Evolutionary conservation across 2,797 vertebrate species (phyloP).

Genomic region (Threskiornis aethiopicus): DNA sequence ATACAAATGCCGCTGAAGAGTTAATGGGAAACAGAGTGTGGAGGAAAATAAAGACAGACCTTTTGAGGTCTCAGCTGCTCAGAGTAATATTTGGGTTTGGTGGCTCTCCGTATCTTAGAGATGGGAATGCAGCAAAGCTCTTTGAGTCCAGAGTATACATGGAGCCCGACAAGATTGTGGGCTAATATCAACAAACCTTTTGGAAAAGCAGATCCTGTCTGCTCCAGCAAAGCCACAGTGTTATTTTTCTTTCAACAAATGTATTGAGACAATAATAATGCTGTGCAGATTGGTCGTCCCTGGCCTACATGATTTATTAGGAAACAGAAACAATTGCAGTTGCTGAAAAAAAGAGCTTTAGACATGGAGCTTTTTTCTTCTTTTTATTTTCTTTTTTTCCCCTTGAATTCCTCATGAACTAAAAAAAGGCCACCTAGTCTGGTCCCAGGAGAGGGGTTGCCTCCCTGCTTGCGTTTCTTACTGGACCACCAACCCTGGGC

Average conservation of each 20-base stretch:
- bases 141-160: constrained; percentile 62
- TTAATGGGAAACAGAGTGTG: constrained; percentile 54
- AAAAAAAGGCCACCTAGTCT: constrained; percentile 44
- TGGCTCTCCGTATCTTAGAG: constrained; percentile 62
- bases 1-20: neutral
- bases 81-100: constrained; percentile 65
- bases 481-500: constrained; percentile 39
- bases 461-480: constrained; percentile 16
- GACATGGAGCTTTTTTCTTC: neutral
- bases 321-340: constrained; percentile 63
- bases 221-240: constrained; percentile 48
- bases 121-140: constrained; percentile 64
- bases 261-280: constrained; percentile 66
- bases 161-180: constrained; percentile 49
- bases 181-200: constrained; percentile 70
- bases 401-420: constrained; percentile 20
- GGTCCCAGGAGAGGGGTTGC: constrained; percentile 34
- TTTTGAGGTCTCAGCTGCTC: constrained; percentile 60
- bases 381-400: neutral
- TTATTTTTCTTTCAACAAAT: constrained; percentile 70
- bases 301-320: constrained; percentile 61
- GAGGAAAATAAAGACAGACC: constrained; percentile 47
- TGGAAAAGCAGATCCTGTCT: constrained; percentile 64
- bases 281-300: constrained; percentile 49
- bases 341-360: neutral